These are phyloP conservation scores for Troglohyphantes excavatus DNA, from an alignment of 2,888 invertebrate species.

Conservation along the genomic window DNA sequence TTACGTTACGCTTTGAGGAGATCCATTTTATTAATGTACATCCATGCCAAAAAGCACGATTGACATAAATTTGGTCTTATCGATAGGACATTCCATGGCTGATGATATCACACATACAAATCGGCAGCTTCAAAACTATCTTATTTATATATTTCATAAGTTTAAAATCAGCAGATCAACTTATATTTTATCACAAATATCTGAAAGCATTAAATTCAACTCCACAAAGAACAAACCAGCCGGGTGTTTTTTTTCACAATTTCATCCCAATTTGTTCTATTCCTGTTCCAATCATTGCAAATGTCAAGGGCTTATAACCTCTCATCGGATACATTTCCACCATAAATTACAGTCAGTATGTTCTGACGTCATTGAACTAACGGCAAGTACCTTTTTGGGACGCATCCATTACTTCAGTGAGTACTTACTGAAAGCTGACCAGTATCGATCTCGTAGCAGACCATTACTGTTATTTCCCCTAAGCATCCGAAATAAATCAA, in stretches of 20 bases:
- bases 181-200: too few relatives aligned
- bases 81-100: too few relatives aligned
- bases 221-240: background rate
- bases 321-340: constrained; percentile 58
- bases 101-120: too few relatives aligned
- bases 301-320: constrained; percentile 78
- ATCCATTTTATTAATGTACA: too few relatives aligned
- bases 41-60: too few relatives aligned
- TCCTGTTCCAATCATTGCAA: constrained; percentile 40
- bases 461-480: constrained; percentile 66
- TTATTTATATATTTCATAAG: too few relatives aligned
- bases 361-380: constrained; percentile 66
- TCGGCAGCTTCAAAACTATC: too few relatives aligned
- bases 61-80: too few relatives aligned
- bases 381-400: constrained; percentile 39
- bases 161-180: too few relatives aligned
- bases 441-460: constrained; percentile 63
- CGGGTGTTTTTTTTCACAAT: background rate
- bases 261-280: constrained; percentile 19
- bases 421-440: constrained; percentile 30
- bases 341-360: constrained; percentile 59
- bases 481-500: constrained; percentile 63
- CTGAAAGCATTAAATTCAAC: too few relatives aligned
- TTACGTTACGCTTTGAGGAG: too few relatives aligned
- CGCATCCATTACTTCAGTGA: constrained; percentile 52